These are phyloP conservation scores for Rhagonycha fulva DNA, from an alignment of 2,888 invertebrate species.

Conservation along the genomic window DNA sequence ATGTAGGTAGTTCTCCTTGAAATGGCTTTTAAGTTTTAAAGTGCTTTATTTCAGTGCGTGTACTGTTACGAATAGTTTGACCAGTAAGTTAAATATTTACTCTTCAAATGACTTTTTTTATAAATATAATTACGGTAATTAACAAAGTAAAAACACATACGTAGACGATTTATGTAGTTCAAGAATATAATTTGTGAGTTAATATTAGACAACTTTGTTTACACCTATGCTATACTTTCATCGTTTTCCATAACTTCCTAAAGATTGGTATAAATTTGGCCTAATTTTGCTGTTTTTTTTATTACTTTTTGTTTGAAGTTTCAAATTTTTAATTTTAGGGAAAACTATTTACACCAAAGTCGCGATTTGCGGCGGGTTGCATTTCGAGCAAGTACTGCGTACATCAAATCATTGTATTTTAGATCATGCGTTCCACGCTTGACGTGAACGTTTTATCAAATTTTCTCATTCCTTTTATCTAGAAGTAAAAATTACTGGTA, in stretches of 20 bases:
- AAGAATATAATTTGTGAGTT: background rate
- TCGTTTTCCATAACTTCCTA: background rate
- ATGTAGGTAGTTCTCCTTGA: background rate
- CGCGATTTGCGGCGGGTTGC: no score
- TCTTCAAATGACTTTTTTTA: background rate
- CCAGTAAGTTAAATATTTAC: background rate
- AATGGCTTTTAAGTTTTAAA: background rate
- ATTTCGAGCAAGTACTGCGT: no score
- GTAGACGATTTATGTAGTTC: background rate
- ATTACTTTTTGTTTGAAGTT: no score
- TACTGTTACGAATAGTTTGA: background rate
- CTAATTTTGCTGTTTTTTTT: no score
- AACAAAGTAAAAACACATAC: background rate
- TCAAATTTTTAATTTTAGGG: no score
- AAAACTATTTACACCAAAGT: no score
- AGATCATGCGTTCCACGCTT: no score
- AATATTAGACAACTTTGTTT: background rate
- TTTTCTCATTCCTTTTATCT: no score
- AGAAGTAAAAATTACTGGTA: no score
- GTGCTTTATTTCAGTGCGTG: background rate
- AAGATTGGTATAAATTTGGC: background rate
- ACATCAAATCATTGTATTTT: no score
- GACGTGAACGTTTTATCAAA: no score
- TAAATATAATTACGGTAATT: background rate
- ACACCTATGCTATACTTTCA: background rate